Percentiles rank a stretch among this genome's conserved stretches.
Conservation (phyloP, 2,797 vertebrate species). For the Mus spretus region DNA sequence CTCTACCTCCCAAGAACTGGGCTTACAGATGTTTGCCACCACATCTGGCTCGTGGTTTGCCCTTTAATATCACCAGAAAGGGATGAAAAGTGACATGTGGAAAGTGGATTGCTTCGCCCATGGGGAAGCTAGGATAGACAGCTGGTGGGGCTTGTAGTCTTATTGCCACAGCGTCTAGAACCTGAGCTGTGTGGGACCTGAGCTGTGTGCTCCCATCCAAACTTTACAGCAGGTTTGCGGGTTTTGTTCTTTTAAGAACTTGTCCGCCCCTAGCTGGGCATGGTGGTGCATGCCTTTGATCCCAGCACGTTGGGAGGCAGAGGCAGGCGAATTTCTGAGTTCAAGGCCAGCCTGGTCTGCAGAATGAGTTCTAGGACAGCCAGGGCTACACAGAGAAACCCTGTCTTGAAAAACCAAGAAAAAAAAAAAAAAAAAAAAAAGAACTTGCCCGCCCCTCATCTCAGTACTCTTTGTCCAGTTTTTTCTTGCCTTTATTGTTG, state of each 20-base stretch:
- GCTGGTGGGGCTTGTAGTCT: background rate
- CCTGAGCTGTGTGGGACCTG: background rate
- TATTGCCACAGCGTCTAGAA: background rate
- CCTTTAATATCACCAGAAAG: background rate
- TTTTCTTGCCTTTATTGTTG: background rate
- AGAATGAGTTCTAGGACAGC: no score
- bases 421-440: no score
- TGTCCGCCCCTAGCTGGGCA: no score
- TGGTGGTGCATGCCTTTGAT: no score
- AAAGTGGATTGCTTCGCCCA: background rate
- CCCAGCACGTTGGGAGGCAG: no score
- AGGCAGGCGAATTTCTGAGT: no score
- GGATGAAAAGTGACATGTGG: background rate
- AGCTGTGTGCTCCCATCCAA: no score
- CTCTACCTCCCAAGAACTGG: background rate
- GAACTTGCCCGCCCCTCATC: background rate
- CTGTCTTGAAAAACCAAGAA: no score
- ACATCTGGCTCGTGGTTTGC: background rate
- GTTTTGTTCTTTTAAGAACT: no score
- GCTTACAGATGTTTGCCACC: background rate
- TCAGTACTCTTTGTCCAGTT: background rate
- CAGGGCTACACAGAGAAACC: no score
- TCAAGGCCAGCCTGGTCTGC: no score
- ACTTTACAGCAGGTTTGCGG: background rate
- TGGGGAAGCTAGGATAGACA: background rate